phyloP scores from a whole-genome alignment of 2,888 invertebrate species.

The Meganola albula region DNA sequence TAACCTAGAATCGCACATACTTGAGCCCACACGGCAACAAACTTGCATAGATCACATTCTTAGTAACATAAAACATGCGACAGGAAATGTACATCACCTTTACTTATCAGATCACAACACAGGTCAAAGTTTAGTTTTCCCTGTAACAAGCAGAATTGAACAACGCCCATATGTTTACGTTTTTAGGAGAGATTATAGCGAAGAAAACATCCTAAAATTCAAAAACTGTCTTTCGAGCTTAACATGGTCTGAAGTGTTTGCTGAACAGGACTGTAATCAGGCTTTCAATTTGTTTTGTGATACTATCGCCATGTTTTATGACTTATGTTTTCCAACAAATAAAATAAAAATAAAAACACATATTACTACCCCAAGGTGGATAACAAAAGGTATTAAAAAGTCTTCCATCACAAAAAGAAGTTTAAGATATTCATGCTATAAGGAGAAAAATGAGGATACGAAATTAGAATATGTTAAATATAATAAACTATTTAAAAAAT shows the following conservation, averaged over 20 bases:
- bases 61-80: conserved; percentile 2
- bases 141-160: neutral
- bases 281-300: conserved; percentile 4
- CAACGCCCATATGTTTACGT: neutral
- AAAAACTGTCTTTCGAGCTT: neutral
- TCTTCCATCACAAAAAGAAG: neutral
- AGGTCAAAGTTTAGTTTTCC: conserved; percentile 1
- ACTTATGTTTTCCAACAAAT: conserved; percentile 2
- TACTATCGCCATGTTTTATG: neutral
- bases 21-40: neutral
- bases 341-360: conserved; percentile 3
- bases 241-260: neutral
- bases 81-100: neutral
- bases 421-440: conserved; percentile 1
- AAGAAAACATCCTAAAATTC: conserved; percentile 3
- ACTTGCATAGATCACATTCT: conserved; percentile 6
- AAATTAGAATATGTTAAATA: neutral
- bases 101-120: conserved; percentile 7
- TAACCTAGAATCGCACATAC: neutral
- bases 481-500: conserved; percentile 1
- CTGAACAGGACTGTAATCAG: neutral
- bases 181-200: neutral
- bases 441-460: neutral
- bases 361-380: conserved; percentile 2
- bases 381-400: conserved; percentile 4